Evolutionary conservation across 2,888 invertebrate genomes (phyloP).

Genomic region (Plagodis dolabraria): DNA sequence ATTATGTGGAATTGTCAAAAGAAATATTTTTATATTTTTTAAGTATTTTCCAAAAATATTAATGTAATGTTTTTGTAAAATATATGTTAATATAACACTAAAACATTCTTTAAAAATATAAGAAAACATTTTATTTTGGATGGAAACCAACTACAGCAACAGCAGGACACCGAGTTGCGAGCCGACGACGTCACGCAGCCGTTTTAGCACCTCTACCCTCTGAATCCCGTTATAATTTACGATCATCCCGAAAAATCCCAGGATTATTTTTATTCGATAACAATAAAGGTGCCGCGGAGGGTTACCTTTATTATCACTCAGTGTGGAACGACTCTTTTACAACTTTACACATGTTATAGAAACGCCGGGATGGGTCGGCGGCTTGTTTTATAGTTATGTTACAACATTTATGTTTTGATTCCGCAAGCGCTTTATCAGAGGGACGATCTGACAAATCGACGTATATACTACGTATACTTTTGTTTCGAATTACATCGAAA

Average conservation of each 20-base stretch:
- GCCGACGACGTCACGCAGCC: slow-evolving; percentile 50
- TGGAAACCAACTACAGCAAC: slow-evolving; percentile 5
- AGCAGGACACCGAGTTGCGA: slow-evolving; percentile 25
- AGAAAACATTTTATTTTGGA: too few relatives aligned
- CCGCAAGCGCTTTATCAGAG: slow-evolving; percentile 21
- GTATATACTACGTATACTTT: too few relatives aligned
- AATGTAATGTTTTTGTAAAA: too few relatives aligned
- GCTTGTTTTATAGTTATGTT: slow-evolving; percentile 49
- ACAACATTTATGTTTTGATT: slow-evolving; percentile 39
- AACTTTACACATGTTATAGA: slow-evolving; percentile 74
- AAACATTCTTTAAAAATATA: too few relatives aligned
- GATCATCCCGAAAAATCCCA: slow-evolving; percentile 81
- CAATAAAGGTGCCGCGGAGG: slow-evolving; percentile 82
- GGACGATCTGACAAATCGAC: slow-evolving; percentile 3
- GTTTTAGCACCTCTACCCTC: slow-evolving; percentile 51
- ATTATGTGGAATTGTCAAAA: too few relatives aligned
- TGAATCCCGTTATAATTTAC: slow-evolving; percentile 81
- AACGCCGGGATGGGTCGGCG: slow-evolving; percentile 50
- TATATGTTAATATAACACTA: too few relatives aligned
- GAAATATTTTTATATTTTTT: too few relatives aligned
- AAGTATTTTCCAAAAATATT: too few relatives aligned
- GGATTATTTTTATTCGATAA: slow-evolving; percentile 85
- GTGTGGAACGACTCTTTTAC: slow-evolving; percentile 73
- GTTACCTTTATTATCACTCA: slow-evolving; percentile 84
- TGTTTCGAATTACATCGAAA: too few relatives aligned